These are phyloP conservation scores for Imbricaverruca yamaguchii DNA, from an alignment of 2,888 invertebrate species.

Conservation along the genomic window DNA sequence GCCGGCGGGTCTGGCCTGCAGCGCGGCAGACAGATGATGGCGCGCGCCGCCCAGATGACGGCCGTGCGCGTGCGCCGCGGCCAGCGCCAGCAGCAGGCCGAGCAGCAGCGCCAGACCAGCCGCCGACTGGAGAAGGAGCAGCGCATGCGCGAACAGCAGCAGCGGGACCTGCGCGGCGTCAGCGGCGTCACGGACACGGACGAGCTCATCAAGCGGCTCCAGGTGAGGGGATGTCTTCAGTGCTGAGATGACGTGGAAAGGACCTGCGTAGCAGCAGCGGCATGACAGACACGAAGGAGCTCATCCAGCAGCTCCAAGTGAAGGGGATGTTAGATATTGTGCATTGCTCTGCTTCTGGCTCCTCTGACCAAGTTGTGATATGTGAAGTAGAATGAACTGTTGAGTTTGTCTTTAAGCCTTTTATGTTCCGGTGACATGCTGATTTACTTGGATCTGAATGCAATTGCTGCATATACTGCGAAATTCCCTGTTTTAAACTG, in stretches of 20 bases:
- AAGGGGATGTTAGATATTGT: neutral
- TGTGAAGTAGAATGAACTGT: no score
- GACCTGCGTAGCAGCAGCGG: neutral
- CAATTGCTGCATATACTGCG: no score
- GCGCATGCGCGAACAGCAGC: slow-evolving; percentile 21
- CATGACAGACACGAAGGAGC: neutral
- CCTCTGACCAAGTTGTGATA: no score
- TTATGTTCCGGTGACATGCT: no score
- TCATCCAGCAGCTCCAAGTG: neutral
- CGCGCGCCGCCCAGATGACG: slow-evolving; percentile 70
- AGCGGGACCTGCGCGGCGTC: slow-evolving; percentile 9
- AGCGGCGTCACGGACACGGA: neutral
- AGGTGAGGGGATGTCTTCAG: neutral
- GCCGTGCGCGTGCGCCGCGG: slow-evolving; percentile 26
- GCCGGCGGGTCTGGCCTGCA: slow-evolving; percentile 52
- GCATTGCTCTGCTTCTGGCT: no score
- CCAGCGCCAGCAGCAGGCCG: neutral
- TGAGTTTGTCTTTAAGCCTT: no score
- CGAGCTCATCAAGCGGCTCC: neutral
- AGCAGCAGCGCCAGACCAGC: neutral
- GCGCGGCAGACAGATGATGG: slow-evolving; percentile 65
- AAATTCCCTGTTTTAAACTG: no score
- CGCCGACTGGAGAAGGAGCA: neutral
- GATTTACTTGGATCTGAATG: no score
- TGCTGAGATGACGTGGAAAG: no score